Evolutionary conservation across 2,888 invertebrate species (phyloP).

Genomic region (Drosophila anomelani): DNA sequence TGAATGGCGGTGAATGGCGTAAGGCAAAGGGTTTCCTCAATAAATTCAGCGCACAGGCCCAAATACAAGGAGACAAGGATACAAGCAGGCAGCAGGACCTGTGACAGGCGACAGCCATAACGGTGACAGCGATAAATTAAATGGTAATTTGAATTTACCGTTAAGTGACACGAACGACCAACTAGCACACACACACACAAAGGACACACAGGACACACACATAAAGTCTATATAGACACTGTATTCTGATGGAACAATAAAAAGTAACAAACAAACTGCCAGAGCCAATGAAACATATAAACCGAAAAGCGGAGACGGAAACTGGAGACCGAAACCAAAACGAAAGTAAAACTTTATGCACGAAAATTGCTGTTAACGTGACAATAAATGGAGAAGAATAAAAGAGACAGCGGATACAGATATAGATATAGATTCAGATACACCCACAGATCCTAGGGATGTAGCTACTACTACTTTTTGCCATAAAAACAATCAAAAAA

Average conservation of each 20-base stretch:
- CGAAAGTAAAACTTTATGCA: slow-evolving; percentile 67
- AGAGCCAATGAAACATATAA: slow-evolving; percentile 60
- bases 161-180: slow-evolving; percentile 74
- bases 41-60: slow-evolving; percentile 57
- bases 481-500: slow-evolving; percentile 55
- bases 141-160: slow-evolving; percentile 81
- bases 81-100: slow-evolving; percentile 32
- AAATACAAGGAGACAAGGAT: slow-evolving; percentile 23
- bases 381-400: slow-evolving; percentile 66
- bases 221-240: slow-evolving; percentile 24
- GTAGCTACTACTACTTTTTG: background rate
- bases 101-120: slow-evolving; percentile 79
- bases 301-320: slow-evolving; percentile 55
- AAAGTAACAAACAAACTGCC: slow-evolving; percentile 60
- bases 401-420: slow-evolving; percentile 35
- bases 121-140: slow-evolving; percentile 82
- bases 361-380: slow-evolving; percentile 74
- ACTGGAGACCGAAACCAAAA: slow-evolving; percentile 52
- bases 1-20: slow-evolving; percentile 29
- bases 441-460: slow-evolving; percentile 4
- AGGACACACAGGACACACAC: background rate
- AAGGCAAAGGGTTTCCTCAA: slow-evolving; percentile 71
- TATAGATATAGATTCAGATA: background rate
- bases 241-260: slow-evolving; percentile 49
- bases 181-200: slow-evolving; percentile 19